Base-by-base conservation (phyloP, 2,113 vertebrate species). In the Fulica atra region DNA sequence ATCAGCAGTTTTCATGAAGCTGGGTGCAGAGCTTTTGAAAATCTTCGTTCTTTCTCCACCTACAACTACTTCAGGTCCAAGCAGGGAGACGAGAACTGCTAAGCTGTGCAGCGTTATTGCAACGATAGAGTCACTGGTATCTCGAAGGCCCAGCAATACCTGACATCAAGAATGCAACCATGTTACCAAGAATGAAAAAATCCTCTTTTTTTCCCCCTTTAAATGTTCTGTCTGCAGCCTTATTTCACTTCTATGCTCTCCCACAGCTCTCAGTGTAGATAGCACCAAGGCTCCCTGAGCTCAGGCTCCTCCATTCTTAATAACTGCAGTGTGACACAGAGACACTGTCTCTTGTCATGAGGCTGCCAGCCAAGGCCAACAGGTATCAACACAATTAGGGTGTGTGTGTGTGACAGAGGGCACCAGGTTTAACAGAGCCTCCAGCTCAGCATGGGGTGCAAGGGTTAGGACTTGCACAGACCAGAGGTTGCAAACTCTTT, bases 1-100 rank as follows among this genome's bases (percentile, higher is more conserved):
- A 59, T 99, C 98, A 26, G 97, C 96, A 17, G 98, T 99, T 98
- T 98, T 99, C 60, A 98, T 98, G 96, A 99, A 99, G 93, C 99
- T 98, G 20, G 99, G 99, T 10, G 98, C 99, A 42, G 98, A 99
- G 87, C 98, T 97, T 97, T 99, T 99, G 97, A 99, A 99, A 96
- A 99, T 99, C 96, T 99, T 99, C 1, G 96, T 98, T 96, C 99
- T 98, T 95, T 99, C 98, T 79, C 99, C 99, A 50, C 99, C 99
- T 38, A 99, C 99, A 61, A 99, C 99, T 51, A 99, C 98, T 54
- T 99, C 98, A 60, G 99, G 99, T 48, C 99, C 99, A 4, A 99
- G 98, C 18, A 99, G 91, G 16, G 99, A 99, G 68, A 99, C 99
- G 18, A 99, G 97, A 86, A 99, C 98, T 0, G 99, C 99, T 44